phyloP scores from a whole-genome alignment of 2,797 vertebrate genomes.

The Protonibea diacanthus region DNA sequence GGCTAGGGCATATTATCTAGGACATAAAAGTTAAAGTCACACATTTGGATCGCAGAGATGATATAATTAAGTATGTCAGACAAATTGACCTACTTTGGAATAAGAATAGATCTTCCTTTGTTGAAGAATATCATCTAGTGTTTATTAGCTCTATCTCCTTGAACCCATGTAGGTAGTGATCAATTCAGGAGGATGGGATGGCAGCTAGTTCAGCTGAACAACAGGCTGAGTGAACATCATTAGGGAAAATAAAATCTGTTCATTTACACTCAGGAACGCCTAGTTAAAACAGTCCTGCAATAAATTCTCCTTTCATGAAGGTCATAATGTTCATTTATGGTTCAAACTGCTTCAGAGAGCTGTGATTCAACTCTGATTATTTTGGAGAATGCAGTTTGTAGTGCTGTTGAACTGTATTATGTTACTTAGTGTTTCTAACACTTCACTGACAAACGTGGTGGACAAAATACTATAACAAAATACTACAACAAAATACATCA shows the following conservation, averaged over 20 bases:
- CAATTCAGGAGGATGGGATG: background rate
- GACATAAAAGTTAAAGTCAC: slow-evolving; percentile 40
- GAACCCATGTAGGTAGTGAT: background rate
- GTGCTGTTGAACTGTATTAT: background rate
- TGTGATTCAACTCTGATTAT: background rate
- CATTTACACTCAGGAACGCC: no score
- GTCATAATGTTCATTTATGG: background rate
- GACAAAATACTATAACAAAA: background rate
- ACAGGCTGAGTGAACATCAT: background rate
- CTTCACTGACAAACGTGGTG: background rate
- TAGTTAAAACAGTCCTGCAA: background rate
- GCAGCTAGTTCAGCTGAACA: background rate
- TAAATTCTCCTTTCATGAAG: background rate
- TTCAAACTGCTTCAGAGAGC: background rate
- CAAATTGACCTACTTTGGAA: slow-evolving; percentile 44
- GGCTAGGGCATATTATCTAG: slow-evolving; percentile 27
- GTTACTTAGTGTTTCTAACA: background rate
- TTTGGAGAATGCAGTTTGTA: background rate
- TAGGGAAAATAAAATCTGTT: no score
- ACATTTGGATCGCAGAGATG: slow-evolving; percentile 42
- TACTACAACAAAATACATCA: no score
- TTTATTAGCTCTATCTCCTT: slow-evolving; percentile 13
- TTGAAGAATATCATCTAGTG: slow-evolving; percentile 7
- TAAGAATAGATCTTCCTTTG: slow-evolving; percentile 10
- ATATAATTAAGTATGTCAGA: slow-evolving; percentile 36